These are phyloP conservation scores for Watsonalla cultraria DNA, from an alignment of 2,888 invertebrate genomes.

Conservation along the genomic window DNA sequence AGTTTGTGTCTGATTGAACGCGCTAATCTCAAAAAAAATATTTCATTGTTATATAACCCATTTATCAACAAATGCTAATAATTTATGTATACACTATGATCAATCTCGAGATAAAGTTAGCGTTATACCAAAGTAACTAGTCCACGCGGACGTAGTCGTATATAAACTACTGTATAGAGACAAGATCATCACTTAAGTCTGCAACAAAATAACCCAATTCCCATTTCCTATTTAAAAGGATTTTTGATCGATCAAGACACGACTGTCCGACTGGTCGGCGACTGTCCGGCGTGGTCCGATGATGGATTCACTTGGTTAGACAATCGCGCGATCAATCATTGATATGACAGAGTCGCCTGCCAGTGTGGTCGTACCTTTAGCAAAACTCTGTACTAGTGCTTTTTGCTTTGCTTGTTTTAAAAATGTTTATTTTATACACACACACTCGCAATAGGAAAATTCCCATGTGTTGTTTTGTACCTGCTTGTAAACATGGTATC, in stretches of 20 bases:
- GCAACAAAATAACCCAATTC: neutral
- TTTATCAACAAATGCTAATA: too few relatives aligned
- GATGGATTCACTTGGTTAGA: constrained; percentile 45
- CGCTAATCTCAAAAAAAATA: too few relatives aligned
- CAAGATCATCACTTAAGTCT: neutral
- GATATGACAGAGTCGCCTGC: constrained; percentile 15
- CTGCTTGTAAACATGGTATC: too few relatives aligned
- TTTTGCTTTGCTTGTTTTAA: constrained; percentile 11
- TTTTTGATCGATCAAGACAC: constrained; percentile 49
- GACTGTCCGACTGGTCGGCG: constrained; percentile 19
- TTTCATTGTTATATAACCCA: too few relatives aligned
- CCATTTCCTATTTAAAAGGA: constrained; percentile 34
- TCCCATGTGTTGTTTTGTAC: too few relatives aligned
- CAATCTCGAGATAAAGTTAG: neutral
- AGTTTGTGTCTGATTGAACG: too few relatives aligned
- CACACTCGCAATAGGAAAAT: too few relatives aligned
- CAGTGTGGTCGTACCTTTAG: constrained; percentile 35
- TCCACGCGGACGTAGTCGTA: too few relatives aligned
- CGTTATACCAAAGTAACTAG: too few relatives aligned
- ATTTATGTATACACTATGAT: too few relatives aligned
- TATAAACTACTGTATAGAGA: too few relatives aligned
- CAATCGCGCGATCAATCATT: constrained; percentile 52
- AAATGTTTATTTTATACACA: neutral
- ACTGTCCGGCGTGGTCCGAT: constrained; percentile 28
- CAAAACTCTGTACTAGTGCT: constrained; percentile 28